Conservation (phyloP, 2,888 invertebrate genomes). For the Microdon myrmicae region DNA sequence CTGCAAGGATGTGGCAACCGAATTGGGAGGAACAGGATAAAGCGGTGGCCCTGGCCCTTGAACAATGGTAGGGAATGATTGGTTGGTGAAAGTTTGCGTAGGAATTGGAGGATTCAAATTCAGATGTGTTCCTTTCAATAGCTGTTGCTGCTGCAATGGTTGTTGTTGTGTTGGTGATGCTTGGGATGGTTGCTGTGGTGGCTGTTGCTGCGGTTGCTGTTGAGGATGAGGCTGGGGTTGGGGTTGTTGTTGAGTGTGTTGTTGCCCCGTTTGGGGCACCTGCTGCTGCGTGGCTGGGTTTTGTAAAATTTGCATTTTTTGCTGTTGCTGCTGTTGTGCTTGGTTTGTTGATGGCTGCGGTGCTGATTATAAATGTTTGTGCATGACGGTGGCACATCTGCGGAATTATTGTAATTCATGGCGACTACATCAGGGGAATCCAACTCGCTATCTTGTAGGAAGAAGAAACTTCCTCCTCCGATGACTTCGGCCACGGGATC, state of each 20-base stretch:
- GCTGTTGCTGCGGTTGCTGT: conserved; percentile 48
- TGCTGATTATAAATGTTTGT: conserved; percentile 38
- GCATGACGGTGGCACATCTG: conserved; percentile 37
- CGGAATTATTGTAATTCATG: conserved; percentile 21
- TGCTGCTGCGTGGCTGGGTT: conserved; percentile 41
- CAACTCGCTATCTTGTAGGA: conserved; percentile 90
- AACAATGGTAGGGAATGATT: conserved; percentile 72
- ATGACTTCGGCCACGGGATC: conserved; percentile 81
- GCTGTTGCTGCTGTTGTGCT: no score
- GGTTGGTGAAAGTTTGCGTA: conserved; percentile 87
- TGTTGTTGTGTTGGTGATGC: no score
- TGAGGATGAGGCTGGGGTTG: conserved; percentile 64
- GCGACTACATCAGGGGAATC: conserved; percentile 74
- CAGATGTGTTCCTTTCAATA: conserved; percentile 54
- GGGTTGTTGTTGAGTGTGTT: no score
- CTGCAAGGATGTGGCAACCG: conserved; percentile 32
- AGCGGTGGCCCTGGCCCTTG: conserved; percentile 31
- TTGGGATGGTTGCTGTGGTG: neutral
- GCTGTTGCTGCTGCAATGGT: conserved; percentile 62
- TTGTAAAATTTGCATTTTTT: no score
- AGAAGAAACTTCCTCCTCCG: conserved; percentile 81
- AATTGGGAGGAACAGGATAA: conserved; percentile 28
- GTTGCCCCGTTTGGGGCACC: conserved; percentile 54
- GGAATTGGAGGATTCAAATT: conserved; percentile 71
- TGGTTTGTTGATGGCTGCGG: conserved; percentile 37